phyloP scores from a whole-genome alignment of 2,888 invertebrate genomes.

The Cryptocephalus primarius region DNA sequence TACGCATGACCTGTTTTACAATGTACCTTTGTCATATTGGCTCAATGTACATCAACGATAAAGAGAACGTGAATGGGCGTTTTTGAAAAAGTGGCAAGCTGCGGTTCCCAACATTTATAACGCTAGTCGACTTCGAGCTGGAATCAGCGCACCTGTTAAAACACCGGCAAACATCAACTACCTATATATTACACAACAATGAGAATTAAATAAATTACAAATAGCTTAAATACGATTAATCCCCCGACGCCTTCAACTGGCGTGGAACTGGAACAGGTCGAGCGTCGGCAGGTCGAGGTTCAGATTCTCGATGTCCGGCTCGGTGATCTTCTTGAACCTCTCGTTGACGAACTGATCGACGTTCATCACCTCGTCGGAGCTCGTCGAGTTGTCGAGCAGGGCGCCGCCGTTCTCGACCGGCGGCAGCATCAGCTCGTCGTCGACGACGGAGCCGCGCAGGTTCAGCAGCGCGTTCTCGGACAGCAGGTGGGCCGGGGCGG shows the following conservation, averaged over 20 bases:
- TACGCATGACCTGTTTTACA: too few relatives aligned
- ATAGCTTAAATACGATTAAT: too few relatives aligned
- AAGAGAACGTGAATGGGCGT: too few relatives aligned
- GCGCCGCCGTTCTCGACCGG: slow-evolving; percentile 24
- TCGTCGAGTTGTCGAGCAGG: slow-evolving; percentile 31
- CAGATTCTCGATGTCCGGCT: slow-evolving; percentile 28
- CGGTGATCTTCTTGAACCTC: slow-evolving; percentile 33
- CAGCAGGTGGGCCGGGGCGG: slow-evolving; percentile 13
- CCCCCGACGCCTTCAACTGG: slow-evolving; percentile 12
- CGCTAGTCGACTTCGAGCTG: too few relatives aligned
- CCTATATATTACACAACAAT: too few relatives aligned
- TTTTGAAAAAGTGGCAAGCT: too few relatives aligned
- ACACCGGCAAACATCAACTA: too few relatives aligned
- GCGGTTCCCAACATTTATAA: too few relatives aligned
- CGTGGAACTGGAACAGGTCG: slow-evolving; percentile 33
- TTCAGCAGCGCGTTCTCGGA: slow-evolving; percentile 24
- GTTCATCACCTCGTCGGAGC: slow-evolving; percentile 36
- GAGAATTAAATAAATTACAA: too few relatives aligned
- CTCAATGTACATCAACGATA: too few relatives aligned
- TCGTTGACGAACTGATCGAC: slow-evolving; percentile 38
- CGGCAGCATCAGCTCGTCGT: slow-evolving; percentile 31
- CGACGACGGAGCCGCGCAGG: slow-evolving; percentile 24
- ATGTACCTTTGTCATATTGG: too few relatives aligned
- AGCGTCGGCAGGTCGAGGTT: slow-evolving; percentile 31
- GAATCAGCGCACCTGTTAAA: too few relatives aligned